Base-by-base conservation (phyloP, 2,797 vertebrate genomes). In the Sternotherus odoratus region DNA sequence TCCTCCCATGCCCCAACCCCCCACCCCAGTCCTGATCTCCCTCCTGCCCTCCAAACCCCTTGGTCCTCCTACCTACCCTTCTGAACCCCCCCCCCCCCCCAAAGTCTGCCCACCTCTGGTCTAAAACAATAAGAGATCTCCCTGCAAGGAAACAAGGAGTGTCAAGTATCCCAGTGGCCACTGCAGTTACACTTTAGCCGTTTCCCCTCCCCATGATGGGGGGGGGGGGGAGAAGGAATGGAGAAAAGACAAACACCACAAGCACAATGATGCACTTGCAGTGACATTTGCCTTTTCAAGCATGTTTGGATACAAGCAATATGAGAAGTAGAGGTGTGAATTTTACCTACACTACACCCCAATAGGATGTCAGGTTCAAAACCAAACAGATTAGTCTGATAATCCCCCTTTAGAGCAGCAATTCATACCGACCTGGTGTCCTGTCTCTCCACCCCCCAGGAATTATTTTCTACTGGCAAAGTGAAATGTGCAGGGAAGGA, bases 401-500 rank as follows among this genome's bases (percentile, higher is more conserved):
- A 12, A 48, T 82, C 63, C 13, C 60, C 60, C 57, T 87, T 57
- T 43, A 79, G 43, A 86, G 46, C 36, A 82, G 33, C 50, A 87
- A 63, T 91, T 78, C 39, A 30, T 51, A n/a, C 28, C 50, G 33
- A 66, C 56, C 26, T 72, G 33, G 72, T 75, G 72, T 75, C 82
- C 24, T n/a, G n/a, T n/a, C 49, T 57, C 49, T 8, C 43, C 43
- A 43, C 43, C 43, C 43, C 43, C 78, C n/a, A 69, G 63, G 51
- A 79, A 87, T 83, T 83, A 82, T 57, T 78, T 78, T 80, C 79
- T 91, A 28, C 7, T 95, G 57, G 13, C 91, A 60, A 89, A 48
- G 54, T 72, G 8, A 77, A 30, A 36, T 3, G 3, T 48, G 19
- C 48, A 83, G 66, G 9, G 60, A 86, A 90, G 84, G 46, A 86